Evolutionary conservation across 2,888 invertebrate species (phyloP), one percentile per base, ranked within the genome.

Genomic region (Erebia ligea): DNA sequence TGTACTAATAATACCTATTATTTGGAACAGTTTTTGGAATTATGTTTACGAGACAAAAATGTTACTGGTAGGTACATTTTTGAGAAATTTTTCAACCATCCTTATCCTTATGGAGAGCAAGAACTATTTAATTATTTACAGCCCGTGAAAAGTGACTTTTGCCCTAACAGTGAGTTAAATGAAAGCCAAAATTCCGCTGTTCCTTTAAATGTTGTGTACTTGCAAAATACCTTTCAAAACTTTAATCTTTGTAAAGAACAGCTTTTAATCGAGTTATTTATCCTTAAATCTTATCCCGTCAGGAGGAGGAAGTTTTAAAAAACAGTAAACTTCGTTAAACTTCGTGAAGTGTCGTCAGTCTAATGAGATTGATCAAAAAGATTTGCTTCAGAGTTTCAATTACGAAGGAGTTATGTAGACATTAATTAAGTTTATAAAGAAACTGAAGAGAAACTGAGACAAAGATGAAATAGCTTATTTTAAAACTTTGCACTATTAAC

Each of bases 321-420:
- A 79, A 81, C 78, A 77, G 82, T 78, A 78, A 76, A 73, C 70
- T 75, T 73, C 65, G 68, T 66, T 77, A 80, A 74, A 76, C 57
- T 83, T 84, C 68, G 76, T 75, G 65, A 79, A 85, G 81, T 82
- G 83, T 83, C 84, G 80, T 82, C 82, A 79, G 79, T 78, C 78
- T 86, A 85, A 87, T 87, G 83, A 86, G 84, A 85, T 86, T 85
- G 84, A 83, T 84, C 82, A 80, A 79, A 86, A 80, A 86, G 82
- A 77, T 80, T 75, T 71, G 74, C 76, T 76, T 75, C 76, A 79
- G 76, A 73, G 80, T 70, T 80, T 79, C 76, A 75, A 48, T 66
- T 70, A 52, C 58, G 34, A 50, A 74, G 50, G 50, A 58, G 71
- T 6, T 34, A 62, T 50, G 54, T 50, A 56, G 21, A 56, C 50